Base-by-base conservation (phyloP, 1,140 invertebrate species). In the Leptinotarsa texana region DNA sequence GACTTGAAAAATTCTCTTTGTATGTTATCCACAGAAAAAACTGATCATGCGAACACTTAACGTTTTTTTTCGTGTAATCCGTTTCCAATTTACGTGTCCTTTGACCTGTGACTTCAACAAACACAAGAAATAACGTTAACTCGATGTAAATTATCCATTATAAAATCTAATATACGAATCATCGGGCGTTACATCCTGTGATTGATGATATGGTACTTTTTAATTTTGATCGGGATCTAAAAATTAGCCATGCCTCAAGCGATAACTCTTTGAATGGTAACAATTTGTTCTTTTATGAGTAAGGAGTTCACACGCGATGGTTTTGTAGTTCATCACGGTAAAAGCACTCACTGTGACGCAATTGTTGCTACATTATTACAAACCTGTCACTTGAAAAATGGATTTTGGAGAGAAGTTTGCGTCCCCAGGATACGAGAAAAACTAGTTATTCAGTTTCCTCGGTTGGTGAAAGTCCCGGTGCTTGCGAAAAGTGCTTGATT, bases 101-200 rank as follows among this genome's bases (percentile, higher is more conserved):
- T 57, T 57, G 51, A 57, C 51, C 51, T 57, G 51, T 57, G 51
- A 57, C 51, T 57, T 57, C 51, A 57, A 57, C 51, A 57, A 57
- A 57, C 51, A 57, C 17, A 18, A 57, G n/a, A 18, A 57, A 57
- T 57, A 57, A 57, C 51, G 51, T 57, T 57, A 15, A 57, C 51
- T 17, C 51, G 66, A 13, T 47, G 33, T 68, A 68, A 47, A 68
- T 42, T 68, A 68, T 42, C 66, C 33, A 13, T 42, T 42, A 17
- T 68, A 68, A 68, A 68, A 68, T 68, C 66, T 68, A 68, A 68
- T 68, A 68, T 42, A 47, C n/a, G n/a, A 68, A 33, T 49, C 33
- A 68, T 68, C 33, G 66, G 66, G 42, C 66, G 24, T 68, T 68
- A 68, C 66, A 68, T 68, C 66, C 66, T 68, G 66, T 47, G 66